Percentiles rank a stretch among this genome's conserved stretches.
These are phyloP conservation scores for Pemphredon lugubris DNA, from an alignment of 2,888 invertebrate genomes.

Conservation along the genomic window DNA sequence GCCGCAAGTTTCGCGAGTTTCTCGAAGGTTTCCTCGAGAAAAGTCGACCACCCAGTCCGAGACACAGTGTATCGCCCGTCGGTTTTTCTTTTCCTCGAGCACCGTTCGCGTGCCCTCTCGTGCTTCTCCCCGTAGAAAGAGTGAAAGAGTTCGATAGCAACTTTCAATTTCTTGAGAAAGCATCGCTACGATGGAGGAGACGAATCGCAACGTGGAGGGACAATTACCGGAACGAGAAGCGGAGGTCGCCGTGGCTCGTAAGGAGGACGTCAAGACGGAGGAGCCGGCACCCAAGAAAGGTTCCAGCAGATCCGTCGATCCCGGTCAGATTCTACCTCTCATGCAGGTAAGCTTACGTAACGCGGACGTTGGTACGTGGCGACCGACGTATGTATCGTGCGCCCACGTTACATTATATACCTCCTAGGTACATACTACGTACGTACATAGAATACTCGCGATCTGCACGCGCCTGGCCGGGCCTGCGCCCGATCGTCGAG, in stretches of 20 bases:
- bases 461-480: conserved; percentile 4
- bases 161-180: background rate
- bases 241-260: background rate
- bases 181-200: conserved; percentile 43
- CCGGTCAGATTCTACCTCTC: conserved; percentile 57
- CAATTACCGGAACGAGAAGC: conserved; percentile 25
- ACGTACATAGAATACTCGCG: too few species aligned
- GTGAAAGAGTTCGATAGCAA: background rate
- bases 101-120: background rate
- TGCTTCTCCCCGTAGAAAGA: background rate
- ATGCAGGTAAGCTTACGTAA: conserved; percentile 73
- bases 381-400: conserved; percentile 4
- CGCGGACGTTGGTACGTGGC: conserved; percentile 1
- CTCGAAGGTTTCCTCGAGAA: background rate
- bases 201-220: conserved; percentile 16
- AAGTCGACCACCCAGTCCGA: background rate
- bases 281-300: conserved; percentile 19
- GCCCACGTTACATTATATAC: conserved; percentile 4
- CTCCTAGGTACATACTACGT: too few species aligned
- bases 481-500: conserved; percentile 3
- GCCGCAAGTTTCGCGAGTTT: background rate
- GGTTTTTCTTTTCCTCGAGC: too few species aligned
- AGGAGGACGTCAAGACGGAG: background rate
- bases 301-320: conserved; percentile 33
- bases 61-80: background rate